phyloP scores from a whole-genome alignment of 2,113 vertebrate genomes.

The Pterocles burchelli region DNA sequence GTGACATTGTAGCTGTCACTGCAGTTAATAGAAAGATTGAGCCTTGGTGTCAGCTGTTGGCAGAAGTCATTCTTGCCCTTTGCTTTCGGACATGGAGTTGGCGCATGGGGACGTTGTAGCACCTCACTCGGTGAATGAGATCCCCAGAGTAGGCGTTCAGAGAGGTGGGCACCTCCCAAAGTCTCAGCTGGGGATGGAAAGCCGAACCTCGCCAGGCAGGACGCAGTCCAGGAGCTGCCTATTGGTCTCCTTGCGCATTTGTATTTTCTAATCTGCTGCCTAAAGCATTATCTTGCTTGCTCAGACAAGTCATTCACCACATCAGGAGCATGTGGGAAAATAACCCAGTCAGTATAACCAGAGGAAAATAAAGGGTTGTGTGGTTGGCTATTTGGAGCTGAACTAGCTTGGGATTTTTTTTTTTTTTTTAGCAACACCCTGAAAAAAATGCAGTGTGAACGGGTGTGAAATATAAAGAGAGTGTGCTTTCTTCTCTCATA shows the following conservation, averaged over 20 bases:
- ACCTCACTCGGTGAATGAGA: background rate
- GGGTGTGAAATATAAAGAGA: constrained; percentile 10
- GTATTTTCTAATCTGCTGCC: constrained; percentile 70
- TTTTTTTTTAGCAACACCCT: constrained; percentile 34
- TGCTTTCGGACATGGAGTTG: background rate
- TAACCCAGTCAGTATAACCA: background rate
- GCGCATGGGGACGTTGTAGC: background rate
- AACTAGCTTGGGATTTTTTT: constrained; percentile 28
- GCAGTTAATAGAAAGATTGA: background rate
- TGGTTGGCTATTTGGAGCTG: constrained; percentile 44
- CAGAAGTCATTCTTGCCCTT: background rate
- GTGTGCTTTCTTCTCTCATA: constrained; percentile 14
- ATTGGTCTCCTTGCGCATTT: constrained; percentile 43
- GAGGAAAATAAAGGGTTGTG: constrained; percentile 11
- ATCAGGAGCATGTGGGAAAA: constrained; percentile 71
- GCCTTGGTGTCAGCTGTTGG: background rate
- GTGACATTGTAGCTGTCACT: background rate
- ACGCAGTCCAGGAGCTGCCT: background rate
- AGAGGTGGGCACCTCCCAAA: background rate
- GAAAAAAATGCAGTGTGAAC: constrained; percentile 14
- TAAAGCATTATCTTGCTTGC: constrained; percentile 65
- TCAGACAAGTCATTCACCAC: constrained; percentile 67
- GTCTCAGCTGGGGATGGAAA: background rate
- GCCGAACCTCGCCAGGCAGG: background rate
- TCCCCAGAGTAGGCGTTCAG: background rate